These are phyloP conservation scores for Trypoxylus dichotomus DNA, from an alignment of 1,140 invertebrate species.

Conservation along the genomic window DNA sequence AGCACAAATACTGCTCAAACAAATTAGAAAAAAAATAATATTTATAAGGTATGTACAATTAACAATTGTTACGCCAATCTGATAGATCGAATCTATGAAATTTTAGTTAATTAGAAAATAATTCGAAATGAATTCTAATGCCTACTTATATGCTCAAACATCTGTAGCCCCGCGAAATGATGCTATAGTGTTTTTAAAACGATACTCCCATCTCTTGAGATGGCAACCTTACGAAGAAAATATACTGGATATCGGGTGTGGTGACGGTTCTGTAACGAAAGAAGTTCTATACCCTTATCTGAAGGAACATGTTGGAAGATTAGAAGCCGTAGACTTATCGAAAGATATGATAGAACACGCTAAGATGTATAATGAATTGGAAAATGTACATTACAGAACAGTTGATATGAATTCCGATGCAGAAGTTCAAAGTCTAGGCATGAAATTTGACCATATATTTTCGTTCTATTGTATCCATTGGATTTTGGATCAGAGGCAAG, in stretches of 20 bases:
- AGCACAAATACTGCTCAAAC: neutral
- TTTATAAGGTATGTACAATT: neutral
- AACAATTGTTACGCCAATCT: neutral
- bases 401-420: conserved; percentile 19
- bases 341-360: conserved; percentile 30
- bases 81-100: neutral
- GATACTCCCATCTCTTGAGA: neutral
- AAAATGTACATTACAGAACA: neutral
- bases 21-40: neutral
- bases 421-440: neutral
- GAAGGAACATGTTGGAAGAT: neutral
- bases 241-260: conserved; percentile 30
- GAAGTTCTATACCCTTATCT: conserved; percentile 6
- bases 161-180: neutral
- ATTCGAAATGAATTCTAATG: neutral
- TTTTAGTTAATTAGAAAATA: neutral
- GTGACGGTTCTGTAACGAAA: conserved; percentile 12
- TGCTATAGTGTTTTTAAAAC: conserved; percentile 1
- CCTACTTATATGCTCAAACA: neutral
- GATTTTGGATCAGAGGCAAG: neutral
- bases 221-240: conserved; percentile 19
- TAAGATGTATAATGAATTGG: neutral
- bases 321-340: conserved; percentile 19
- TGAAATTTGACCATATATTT: conserved; percentile 26
- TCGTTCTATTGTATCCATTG: conserved; percentile 7